Percentiles rank a stretch among this genome's conserved stretches.
Evolutionary conservation across 1,140 invertebrate species (phyloP).

Genomic region (Physella acuta): DNA sequence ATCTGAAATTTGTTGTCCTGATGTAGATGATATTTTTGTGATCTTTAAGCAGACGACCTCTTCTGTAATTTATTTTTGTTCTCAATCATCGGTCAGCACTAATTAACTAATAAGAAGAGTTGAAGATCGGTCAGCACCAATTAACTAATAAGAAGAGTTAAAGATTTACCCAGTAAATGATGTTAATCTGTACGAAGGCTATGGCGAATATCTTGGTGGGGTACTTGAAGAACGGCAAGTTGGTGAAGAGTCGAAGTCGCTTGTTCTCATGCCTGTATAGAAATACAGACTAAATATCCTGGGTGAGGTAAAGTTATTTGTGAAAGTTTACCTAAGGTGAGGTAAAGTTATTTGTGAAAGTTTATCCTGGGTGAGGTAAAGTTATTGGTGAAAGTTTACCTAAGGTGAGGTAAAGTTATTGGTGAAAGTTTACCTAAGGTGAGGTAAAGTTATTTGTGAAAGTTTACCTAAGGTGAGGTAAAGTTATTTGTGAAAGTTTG

Average conservation of each 20-base stretch:
- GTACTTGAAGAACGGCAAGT: conserved; percentile 24
- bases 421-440: too few species aligned
- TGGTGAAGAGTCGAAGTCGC: not conserved
- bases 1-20: too few species aligned
- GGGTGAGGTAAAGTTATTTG: not conserved
- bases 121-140: too few species aligned
- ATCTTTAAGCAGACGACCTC: too few species aligned
- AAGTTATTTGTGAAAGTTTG: too few species aligned
- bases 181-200: conserved; percentile 22
- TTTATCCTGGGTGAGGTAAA: not conserved
- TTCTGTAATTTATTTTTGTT: too few species aligned
- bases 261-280: not conserved
- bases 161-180: conserved; percentile 25
- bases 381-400: not conserved
- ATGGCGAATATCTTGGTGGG: conserved; percentile 23
- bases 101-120: too few species aligned
- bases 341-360: not conserved
- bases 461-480: too few species aligned
- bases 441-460: too few species aligned
- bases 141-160: too few species aligned
- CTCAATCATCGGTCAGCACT: too few species aligned
- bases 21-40: too few species aligned
- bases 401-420: not conserved
- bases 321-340: not conserved
- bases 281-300: not conserved